phyloP scores from a whole-genome alignment of 2,113 vertebrate genomes.

The Lasiurus cinereus region DNA sequence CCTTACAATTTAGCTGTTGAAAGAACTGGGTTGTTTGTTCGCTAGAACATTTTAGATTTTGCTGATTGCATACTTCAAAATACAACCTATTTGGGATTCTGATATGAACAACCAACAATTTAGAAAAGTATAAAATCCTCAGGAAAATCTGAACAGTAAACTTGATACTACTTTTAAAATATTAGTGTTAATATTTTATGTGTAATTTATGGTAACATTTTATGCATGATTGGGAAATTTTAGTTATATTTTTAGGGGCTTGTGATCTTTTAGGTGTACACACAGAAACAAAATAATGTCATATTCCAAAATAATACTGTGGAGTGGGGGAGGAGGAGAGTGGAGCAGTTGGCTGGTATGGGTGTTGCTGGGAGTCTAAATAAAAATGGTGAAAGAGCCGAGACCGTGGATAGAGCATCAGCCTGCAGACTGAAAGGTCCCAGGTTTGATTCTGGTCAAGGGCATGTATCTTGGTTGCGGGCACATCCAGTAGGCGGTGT shows the following conservation, averaged over 20 bases:
- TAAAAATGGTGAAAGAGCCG: neutral
- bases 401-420: too few relatives aligned
- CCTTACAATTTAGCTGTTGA: neutral
- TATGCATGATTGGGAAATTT: neutral
- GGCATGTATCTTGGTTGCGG: too few relatives aligned
- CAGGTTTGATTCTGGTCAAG: too few relatives aligned
- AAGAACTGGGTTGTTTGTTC: neutral
- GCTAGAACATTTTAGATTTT: neutral
- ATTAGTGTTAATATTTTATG: neutral
- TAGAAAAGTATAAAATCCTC: neutral
- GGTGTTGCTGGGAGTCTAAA: neutral
- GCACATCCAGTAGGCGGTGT: too few relatives aligned
- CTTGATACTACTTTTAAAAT: neutral
- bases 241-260: neutral
- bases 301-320: neutral
- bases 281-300: neutral
- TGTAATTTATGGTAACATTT: neutral
- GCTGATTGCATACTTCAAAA: neutral
- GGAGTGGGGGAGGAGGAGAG: too few relatives aligned
- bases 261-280: neutral
- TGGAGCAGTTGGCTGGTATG: rapidly evolving
- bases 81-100: neutral
- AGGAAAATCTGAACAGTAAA: neutral
- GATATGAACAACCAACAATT: neutral
- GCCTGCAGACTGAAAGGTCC: too few relatives aligned